Evolutionary conservation across 2,888 invertebrate species (phyloP).

Genomic region (Cephus pygmeus): DNA sequence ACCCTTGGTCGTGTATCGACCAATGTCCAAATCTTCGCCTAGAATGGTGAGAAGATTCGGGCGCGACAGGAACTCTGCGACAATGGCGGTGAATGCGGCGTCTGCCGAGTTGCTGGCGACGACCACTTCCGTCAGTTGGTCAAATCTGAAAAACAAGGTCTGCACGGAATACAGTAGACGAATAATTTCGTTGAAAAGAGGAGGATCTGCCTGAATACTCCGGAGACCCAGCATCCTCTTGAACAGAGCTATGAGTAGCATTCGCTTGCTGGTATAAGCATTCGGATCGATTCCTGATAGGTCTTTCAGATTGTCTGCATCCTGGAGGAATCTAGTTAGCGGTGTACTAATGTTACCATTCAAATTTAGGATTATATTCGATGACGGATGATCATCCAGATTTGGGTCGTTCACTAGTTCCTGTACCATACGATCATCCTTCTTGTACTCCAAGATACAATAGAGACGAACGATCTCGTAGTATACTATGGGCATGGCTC

Average conservation of each 20-base stretch:
- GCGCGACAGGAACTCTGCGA: constrained; percentile 3
- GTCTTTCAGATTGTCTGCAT: not conserved
- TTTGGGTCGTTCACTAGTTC: not conserved
- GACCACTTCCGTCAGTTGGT: constrained; percentile 3
- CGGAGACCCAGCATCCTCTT: constrained; percentile 5
- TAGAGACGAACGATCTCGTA: constrained; percentile 23
- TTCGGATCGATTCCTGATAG: not conserved
- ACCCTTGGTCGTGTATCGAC: constrained; percentile 19
- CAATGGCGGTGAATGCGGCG: not conserved
- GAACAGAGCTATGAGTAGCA: constrained; percentile 11
- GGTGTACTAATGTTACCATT: constrained; percentile 4
- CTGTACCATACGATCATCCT: not conserved
- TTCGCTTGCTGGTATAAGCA: constrained; percentile 15
- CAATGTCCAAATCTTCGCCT: constrained; percentile 23
- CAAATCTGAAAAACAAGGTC: constrained; percentile 11
- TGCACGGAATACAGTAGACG: constrained; percentile 14
- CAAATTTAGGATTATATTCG: constrained; percentile 9
- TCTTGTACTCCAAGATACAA: constrained; percentile 18
- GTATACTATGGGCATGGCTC: constrained; percentile 17
- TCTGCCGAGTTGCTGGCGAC: not conserved
- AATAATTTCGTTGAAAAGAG: constrained; percentile 21
- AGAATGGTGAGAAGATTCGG: constrained; percentile 12
- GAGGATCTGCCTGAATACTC: constrained; percentile 1
- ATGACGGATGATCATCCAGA: constrained; percentile 4
- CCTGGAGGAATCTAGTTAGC: constrained; percentile 4